Base-by-base conservation (phyloP, 2,888 invertebrate species). In the Heliconius charithonia region DNA sequence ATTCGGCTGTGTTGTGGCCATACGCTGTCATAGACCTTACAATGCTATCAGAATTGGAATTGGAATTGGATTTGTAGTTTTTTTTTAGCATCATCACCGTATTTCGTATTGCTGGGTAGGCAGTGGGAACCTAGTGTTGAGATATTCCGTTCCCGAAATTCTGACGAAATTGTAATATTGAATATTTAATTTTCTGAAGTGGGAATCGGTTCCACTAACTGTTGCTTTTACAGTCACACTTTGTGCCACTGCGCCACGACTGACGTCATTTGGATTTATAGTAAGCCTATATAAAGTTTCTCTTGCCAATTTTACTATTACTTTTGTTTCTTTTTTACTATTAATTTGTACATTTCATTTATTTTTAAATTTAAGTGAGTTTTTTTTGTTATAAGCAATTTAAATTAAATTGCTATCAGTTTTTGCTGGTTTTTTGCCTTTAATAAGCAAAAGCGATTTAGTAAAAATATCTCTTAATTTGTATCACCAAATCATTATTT, bases 1-100 rank as follows among this genome's bases (percentile, higher is more conserved):
- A 88, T 89, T 88, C 90, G 87, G 83, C 82, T 83, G 86, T 87
- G 85, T 89, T 86, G 87, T 89, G 89, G 91, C 91, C 92, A 90
- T 93, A 93, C 92, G 90, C 89, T 89, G 83, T 81, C 76, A 73
- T 84, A 90, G 91, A 90, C 79, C 79, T 84, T 82, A 0, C 25
- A 84, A 85, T 76, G n/a, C 3, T 56, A 10, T 29, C 29, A 74
- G 74, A 63, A 45, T 13, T 25, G 63, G 22, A n/a, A 6, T 9
- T 41, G 6, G 22, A n/a, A 6, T 3, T 41, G 6, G 22, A n/a
- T 3, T 3, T 45, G 3, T 62, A 19, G 10, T 13, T 25, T 13
- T 27, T 25, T 62, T 12, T 25, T 13, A 19, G 7, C 19, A 51
- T 19, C 7, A 51, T 37, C 2, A 9, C 10, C 0, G 10, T 37